These are phyloP conservation scores for Chauna torquata DNA, from an alignment of 2,113 vertebrate genomes.

Conservation along the genomic window DNA sequence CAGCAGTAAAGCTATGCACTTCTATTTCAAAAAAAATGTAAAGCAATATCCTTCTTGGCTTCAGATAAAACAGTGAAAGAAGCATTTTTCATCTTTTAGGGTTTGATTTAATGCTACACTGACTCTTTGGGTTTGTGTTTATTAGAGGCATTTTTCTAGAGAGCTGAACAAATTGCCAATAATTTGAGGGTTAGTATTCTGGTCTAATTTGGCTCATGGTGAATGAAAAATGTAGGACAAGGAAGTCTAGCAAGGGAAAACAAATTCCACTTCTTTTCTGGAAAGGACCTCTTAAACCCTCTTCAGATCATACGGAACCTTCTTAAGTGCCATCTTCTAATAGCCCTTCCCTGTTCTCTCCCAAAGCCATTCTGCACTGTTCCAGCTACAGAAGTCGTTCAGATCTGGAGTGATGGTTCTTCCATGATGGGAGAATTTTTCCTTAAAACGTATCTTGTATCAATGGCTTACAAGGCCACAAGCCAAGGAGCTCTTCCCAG, in stretches of 20 bases:
- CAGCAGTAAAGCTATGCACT: constrained; percentile 39
- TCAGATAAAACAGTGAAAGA: constrained; percentile 59
- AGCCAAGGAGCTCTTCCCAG: neutral
- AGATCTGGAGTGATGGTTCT: neutral
- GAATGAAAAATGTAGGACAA: constrained; percentile 44
- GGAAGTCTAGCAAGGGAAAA: neutral
- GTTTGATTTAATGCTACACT: constrained; percentile 65
- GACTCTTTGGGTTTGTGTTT: constrained; percentile 55
- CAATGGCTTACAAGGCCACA: neutral
- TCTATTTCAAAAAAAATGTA: constrained; percentile 65
- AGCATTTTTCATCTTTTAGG: constrained; percentile 60
- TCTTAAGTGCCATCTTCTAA: neutral
- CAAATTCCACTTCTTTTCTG: neutral
- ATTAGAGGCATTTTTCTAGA: constrained; percentile 63
- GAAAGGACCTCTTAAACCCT: neutral
- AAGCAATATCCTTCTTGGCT: constrained; percentile 67
- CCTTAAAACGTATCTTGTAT: neutral
- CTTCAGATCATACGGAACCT: neutral
- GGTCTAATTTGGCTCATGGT: constrained; percentile 17
- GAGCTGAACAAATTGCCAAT: constrained; percentile 71
- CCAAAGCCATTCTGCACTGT: neutral
- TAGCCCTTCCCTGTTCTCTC: neutral
- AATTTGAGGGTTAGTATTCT: constrained; percentile 35
- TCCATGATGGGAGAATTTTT: neutral
- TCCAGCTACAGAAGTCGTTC: rapidly evolving